Evolutionary conservation across 2,113 vertebrate genomes (phyloP), one percentile per base, ranked within the genome.

Genomic region (Hydropotes inermis): DNA sequence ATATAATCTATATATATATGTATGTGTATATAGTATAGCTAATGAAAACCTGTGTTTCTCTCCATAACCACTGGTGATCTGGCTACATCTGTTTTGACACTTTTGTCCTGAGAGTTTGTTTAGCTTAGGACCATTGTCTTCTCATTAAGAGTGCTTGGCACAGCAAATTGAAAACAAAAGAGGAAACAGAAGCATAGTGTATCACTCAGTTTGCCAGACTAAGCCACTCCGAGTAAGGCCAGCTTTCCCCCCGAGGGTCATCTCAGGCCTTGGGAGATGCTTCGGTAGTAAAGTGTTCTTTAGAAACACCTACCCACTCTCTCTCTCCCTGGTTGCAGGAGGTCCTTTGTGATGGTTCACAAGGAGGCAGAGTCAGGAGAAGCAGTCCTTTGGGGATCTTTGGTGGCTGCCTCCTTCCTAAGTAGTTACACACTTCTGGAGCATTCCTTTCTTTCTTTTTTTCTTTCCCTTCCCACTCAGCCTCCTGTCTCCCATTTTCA

Each of bases 41-140:
- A 55, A 6, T 50, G 70, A 50, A 89, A 91, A 36, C 36, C 54
- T 30, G 27, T 25, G 33, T n/a, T 55, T 74, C 54, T 52, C 50
- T 36, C 67, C 58, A 16, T 64, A 74, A 82, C 54, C n/a, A 47
- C 45, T 50, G 74, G 39, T 28, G 19, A 79, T 57, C 16, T 54
- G 64, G 55, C 47, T 81, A 30, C 87, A 58, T 92, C 90, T 94
- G 78, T 97, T 93, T 93, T 94, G 83, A 95, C 60, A 58, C 54
- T 96, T 88, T 55, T 45, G 50, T 89, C 82, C 52, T 82, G 36
- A 12, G 13, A 93, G 50, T 96, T 90, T 96, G 74, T 96, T 79
- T 87, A 54, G 28, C 81, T 79, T 89, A 25, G 85, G 81, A 61
- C 64, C 55, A 58, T 96, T 94, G 93, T 92, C 55, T 94, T 91